A percentile compares a stretch with the other conserved stretches of the same genome.
phyloP scores from a whole-genome alignment of 2,113 vertebrate genomes.

The Tupaia chinensis region DNA sequence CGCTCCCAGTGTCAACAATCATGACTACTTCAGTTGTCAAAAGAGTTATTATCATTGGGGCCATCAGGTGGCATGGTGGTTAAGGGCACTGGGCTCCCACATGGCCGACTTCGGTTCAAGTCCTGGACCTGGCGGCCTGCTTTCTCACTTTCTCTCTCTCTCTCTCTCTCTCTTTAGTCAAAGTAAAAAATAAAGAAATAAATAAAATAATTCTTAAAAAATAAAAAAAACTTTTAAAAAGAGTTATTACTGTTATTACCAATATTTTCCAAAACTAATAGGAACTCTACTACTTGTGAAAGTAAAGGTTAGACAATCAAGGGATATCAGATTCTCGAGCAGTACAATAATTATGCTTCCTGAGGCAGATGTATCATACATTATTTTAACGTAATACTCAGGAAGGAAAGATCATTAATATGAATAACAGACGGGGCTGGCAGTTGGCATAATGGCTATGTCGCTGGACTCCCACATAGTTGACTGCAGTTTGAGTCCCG shows the following conservation, averaged over 20 bases:
- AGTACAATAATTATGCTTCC: not conserved
- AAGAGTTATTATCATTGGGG: slow-evolving; percentile 24
- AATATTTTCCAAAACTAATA: slow-evolving; percentile 37
- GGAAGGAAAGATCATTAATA: not conserved
- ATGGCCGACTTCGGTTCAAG: too few relatives aligned
- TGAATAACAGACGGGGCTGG: not conserved
- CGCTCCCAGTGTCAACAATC: slow-evolving; percentile 80
- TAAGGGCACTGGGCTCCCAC: too few relatives aligned
- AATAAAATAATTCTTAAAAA: too few relatives aligned
- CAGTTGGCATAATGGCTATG: too few relatives aligned
- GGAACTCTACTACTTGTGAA: slow-evolving; percentile 34
- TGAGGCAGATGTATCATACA: not conserved
- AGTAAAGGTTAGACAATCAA: not conserved
- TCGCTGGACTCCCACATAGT: too few relatives aligned
- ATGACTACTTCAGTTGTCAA: slow-evolving; percentile 74
- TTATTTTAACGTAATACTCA: not conserved
- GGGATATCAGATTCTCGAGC: not conserved
- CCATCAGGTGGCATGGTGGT: too few relatives aligned
- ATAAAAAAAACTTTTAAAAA: slow-evolving; percentile 15
- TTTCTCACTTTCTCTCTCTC: too few relatives aligned
- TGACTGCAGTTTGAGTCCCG: too few relatives aligned
- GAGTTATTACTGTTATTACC: slow-evolving; percentile 66
- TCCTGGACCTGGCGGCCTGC: too few relatives aligned
- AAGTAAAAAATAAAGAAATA: too few relatives aligned
- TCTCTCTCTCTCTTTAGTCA: too few relatives aligned